Base-by-base conservation (phyloP, 2,888 invertebrate genomes). In the Ectemnius cavifrons region DNA sequence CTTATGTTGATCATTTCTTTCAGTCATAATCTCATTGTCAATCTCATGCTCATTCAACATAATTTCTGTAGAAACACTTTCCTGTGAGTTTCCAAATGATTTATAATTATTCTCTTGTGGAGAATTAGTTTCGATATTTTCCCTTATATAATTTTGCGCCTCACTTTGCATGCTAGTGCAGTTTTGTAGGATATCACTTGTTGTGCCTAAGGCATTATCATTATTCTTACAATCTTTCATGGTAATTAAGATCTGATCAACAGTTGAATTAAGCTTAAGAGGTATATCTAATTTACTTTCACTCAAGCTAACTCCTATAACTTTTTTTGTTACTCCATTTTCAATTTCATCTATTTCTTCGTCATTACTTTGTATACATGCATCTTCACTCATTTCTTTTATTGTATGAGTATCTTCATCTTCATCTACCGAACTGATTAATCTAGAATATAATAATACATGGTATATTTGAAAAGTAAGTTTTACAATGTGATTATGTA, bases 391-490 rank as follows among this genome's bases (percentile, higher is more conserved):
- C 23, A 23, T 3, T 37, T 37, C 37, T 11, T 6, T 37, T 23
- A 23, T 23, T 37, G 37, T 37, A 37, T 37, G 37, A 6, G 65
- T 63, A 63, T 71, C 74, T 52, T 62, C 66, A 45, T 70, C 63
- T 0, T 79, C 76, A 27, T 78, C 64, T 13, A 68, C 20, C 56
- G 77, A 80, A 49, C 20, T 77, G 13, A 80, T 80, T 71, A 87
- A 75, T 77, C 86, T 87, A 63, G 59, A 79, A 81, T 13, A 52
- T 23, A 61, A 52, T 60, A 65, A 37, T 2, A 37, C 11, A 11
- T 37, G 37, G 8, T 37, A 14, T 13, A 11, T n/a, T 28, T 27
- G 27, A 60, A 27, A 58, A 45, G 4, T 16, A 16, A 52, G 23
- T 16, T 16, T 14, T 16, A 13, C 6, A 16, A 52, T 16, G 4